Percentiles rank a stretch among this genome's conserved stretches.
phyloP scores from a whole-genome alignment of 2,797 vertebrate genomes.

The Manis pentadactyla region DNA sequence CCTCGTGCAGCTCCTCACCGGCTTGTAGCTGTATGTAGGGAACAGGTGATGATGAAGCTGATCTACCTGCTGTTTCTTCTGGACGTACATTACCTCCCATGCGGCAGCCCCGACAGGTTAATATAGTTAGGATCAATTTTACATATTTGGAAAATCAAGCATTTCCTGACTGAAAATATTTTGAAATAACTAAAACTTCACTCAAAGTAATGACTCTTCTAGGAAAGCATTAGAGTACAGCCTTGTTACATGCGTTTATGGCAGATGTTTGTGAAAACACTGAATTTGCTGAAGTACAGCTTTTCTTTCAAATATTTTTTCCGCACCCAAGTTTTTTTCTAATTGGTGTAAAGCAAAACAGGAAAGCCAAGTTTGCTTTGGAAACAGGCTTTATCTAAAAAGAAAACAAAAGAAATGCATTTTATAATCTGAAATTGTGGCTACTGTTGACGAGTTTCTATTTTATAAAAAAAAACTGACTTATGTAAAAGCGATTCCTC shows the following conservation, averaged over 20 bases:
- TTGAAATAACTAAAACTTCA: conserved; percentile 24
- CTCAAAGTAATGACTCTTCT: neutral
- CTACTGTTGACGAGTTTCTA: neutral
- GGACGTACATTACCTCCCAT: fast-evolving
- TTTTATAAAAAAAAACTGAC: neutral
- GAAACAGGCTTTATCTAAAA: neutral
- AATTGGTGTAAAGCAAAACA: neutral
- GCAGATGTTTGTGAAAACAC: neutral
- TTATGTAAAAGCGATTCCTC: neutral
- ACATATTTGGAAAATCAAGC: neutral
- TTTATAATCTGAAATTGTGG: neutral
- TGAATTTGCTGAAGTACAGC: too few relatives aligned
- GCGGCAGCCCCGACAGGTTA: neutral
- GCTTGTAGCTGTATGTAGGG: conserved; percentile 94
- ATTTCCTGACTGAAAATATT: neutral
- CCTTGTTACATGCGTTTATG: neutral
- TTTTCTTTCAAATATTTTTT: neutral
- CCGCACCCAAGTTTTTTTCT: neutral
- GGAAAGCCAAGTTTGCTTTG: neutral
- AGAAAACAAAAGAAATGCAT: neutral
- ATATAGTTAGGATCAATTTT: neutral
- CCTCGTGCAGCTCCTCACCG: conserved; percentile 93
- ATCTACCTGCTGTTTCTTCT: conserved; percentile 75
- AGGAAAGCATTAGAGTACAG: neutral
- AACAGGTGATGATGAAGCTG: conserved; percentile 92